Conservation (phyloP, 2,888 invertebrate species). For the Cecidostiba fungosa region DNA sequence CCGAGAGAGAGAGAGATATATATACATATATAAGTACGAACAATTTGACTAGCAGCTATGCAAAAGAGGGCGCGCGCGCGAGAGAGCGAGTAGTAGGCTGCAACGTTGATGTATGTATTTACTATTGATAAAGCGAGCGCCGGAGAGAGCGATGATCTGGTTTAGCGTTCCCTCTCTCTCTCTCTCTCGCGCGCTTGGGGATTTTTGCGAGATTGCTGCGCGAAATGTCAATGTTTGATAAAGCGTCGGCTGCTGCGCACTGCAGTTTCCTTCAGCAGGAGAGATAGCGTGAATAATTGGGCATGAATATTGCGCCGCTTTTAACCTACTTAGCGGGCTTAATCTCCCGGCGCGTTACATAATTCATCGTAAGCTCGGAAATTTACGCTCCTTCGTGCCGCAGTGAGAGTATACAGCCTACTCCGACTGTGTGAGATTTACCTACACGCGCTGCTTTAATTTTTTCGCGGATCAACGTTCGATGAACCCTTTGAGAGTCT, state of each 20-base stretch:
- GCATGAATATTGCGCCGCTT: slow-evolving; percentile 48
- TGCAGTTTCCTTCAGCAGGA: slow-evolving; percentile 22
- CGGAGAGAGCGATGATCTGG: slow-evolving; percentile 1
- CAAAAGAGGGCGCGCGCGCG: neutral
- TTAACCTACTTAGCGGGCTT: slow-evolving; percentile 51
- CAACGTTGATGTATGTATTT: slow-evolving; percentile 23
- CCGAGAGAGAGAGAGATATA: neutral
- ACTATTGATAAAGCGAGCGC: slow-evolving; percentile 21
- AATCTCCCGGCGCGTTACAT: slow-evolving; percentile 48
- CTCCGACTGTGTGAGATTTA: neutral
- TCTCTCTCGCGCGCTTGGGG: too few relatives aligned
- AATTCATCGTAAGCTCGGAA: slow-evolving; percentile 50
- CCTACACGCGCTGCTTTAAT: neutral
- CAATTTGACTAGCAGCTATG: slow-evolving; percentile 12
- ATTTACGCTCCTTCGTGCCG: slow-evolving; percentile 25
- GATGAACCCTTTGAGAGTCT: neutral
- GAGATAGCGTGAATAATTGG: slow-evolving; percentile 50
- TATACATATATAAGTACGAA: neutral
- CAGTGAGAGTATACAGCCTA: neutral
- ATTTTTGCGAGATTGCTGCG: slow-evolving; percentile 42
- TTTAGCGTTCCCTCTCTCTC: neutral
- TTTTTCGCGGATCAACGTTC: neutral
- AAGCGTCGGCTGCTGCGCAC: neutral
- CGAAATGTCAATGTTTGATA: slow-evolving; percentile 56
- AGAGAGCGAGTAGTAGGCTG: neutral